Base-by-base conservation (phyloP, 2,888 invertebrate genomes). In the Frankliniella fusca region DNA sequence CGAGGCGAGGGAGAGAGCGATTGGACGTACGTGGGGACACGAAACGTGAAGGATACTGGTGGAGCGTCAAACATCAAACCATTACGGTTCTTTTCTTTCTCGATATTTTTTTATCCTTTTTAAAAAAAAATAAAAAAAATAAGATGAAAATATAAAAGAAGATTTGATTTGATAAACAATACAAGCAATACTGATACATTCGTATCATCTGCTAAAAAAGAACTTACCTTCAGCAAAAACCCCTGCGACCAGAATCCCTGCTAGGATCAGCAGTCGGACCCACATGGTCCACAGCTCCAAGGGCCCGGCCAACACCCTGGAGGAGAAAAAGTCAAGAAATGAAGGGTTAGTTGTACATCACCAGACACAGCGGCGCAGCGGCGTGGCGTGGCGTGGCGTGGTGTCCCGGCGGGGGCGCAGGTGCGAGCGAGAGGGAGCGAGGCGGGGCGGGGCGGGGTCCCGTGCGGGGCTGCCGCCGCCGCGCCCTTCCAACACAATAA, bases 291-390 rank as follows among this genome's bases (percentile, higher is more conserved):
- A 23, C 70, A 20, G 70, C 70, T 76, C 70, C 70, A 8, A 12
- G 27, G 23, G n/a, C 70, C 70, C 27, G 27, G 70, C 70, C 70
- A 70, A 76, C 70, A 76, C 70, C 38, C 70, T 76, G 70, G 70
- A 27, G 38, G 38, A 38, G 38, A 23, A 76, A 76, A 76, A 76
- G 3, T 20, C 61, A 61, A 61, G 61, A 18, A 27, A 76, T 23
- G 12, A 76, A 76, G 70, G 70, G 70, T n/a, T 11, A n/a, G 70
- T 23, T 76, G n/a, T 76, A 76, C 70, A 76, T 76, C 70, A 76
- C 70, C 70, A 23, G 10, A 27, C 38, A 5, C 70, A 76, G 70
- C 70, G 27, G 70, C 23, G 23, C 7, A 15, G 54, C 54, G 54
- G 54, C 54, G 54, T 15, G 10, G 54, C 54, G 54, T 20, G 18